These are phyloP conservation scores for Cabera pusaria DNA, from an alignment of 2,888 invertebrate species.

Conservation along the genomic window DNA sequence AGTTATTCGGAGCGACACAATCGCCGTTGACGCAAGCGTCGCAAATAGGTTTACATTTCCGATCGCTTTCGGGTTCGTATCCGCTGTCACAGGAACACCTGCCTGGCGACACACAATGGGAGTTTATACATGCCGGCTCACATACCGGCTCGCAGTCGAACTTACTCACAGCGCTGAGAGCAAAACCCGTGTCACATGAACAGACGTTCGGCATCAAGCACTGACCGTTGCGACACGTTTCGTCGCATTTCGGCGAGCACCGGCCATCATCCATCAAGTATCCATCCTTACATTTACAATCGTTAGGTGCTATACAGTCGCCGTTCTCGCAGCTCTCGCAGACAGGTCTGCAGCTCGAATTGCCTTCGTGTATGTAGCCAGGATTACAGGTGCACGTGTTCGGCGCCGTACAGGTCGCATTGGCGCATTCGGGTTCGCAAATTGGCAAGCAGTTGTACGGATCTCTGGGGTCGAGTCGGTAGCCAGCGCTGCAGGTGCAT, in stretches of 20 bases:
- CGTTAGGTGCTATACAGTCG: conserved; percentile 40
- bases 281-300: conserved; percentile 34
- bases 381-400: conserved; percentile 40
- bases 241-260: conserved; percentile 35
- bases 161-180: background rate
- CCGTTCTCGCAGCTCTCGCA: conserved; percentile 46
- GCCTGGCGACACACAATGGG: conserved; percentile 51
- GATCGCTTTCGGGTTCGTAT: conserved; percentile 26
- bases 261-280: conserved; percentile 28
- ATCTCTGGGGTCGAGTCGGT: conserved; percentile 18
- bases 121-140: conserved; percentile 28
- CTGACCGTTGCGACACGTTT: conserved; percentile 42
- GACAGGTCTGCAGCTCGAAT: conserved; percentile 43
- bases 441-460: conserved; percentile 35
- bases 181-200: conserved; percentile 63
- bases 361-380: conserved; percentile 36
- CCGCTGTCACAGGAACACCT: conserved; percentile 71
- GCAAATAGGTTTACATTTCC: conserved; percentile 34
- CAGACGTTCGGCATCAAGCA: conserved; percentile 67
- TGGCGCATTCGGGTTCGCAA: conserved; percentile 41
- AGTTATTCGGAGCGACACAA: conserved; percentile 36
- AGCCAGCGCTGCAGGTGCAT: conserved; percentile 43
- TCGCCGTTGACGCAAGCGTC: conserved; percentile 35
- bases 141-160: conserved; percentile 31
- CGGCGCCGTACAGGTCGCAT: conserved; percentile 43